These are phyloP conservation scores for Elegia similella DNA, from an alignment of 2,888 invertebrate species.

Conservation along the genomic window DNA sequence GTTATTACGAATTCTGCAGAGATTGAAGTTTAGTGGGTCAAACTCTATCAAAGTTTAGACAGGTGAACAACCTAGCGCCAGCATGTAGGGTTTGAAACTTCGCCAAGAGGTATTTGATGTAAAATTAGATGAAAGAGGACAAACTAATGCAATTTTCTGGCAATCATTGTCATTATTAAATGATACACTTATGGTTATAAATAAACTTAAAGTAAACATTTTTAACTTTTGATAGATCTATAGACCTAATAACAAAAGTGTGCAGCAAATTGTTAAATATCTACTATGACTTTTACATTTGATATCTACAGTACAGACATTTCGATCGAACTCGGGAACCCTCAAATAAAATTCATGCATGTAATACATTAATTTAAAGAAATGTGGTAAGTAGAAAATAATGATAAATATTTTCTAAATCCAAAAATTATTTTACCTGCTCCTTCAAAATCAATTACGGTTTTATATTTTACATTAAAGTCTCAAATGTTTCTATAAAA, in stretches of 20 bases:
- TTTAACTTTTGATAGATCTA: too few species aligned
- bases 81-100: conserved; percentile 16
- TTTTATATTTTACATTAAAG: background rate
- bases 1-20: background rate
- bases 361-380: background rate
- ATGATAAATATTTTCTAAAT: background rate
- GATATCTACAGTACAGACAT: too few species aligned
- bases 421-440: background rate
- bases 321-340: too few species aligned
- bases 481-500: background rate
- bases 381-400: background rate
- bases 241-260: too few species aligned
- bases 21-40: background rate
- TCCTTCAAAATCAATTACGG: background rate
- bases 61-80: conserved; percentile 4
- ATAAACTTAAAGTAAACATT: too few species aligned
- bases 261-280: too few species aligned
- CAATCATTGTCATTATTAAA: too few species aligned
- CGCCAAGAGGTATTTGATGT: background rate
- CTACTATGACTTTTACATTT: too few species aligned
- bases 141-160: background rate
- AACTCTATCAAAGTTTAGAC: background rate
- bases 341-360: too few species aligned
- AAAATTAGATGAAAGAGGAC: background rate
- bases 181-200: too few species aligned